Base-by-base conservation (phyloP, 1,140 invertebrate species). In the Brachionus manjavacas region DNA sequence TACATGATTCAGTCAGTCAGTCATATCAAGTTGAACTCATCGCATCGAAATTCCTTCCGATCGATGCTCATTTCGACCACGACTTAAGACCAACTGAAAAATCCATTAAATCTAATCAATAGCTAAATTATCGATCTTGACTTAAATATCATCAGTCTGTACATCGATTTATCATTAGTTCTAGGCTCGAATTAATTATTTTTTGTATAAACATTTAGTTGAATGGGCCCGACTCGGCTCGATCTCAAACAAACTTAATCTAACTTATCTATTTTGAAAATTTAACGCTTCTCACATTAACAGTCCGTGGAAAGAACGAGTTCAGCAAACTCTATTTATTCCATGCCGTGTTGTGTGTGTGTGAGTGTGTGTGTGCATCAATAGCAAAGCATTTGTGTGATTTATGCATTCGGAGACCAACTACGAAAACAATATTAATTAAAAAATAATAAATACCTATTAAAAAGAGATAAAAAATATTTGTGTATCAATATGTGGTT, bases 71-170 rank as follows among this genome's bases (percentile, higher is more conserved):
- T 31, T 68, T 68, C 66, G 25, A 39, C 68, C 39, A 39, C 31
- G 31, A 72, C 68, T 72, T 39, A 72, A 72, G 68, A 72, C 68
- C 68, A 72, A 72, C 68, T 72, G 68, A 72, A 72, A 46, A 72
- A 72, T 72, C 68, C 68, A 72, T 72, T 72, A 72, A 72, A 72
- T 72, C 68, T 72, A 72, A 72, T 72, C 68, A 72, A 72, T 72
- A 72, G 39, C 31, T 72, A 72, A 72, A 72, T 72, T 72, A 72
- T 72, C 68, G 68, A 72, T 72, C 68, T 72, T 72, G 68, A 72
- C 68, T 72, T 72, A 72, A 72, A 72, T 72, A 72, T 72, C 68
- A 72, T 72, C 68, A 72, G 68, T 72, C 68, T 72, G 39, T 72
- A 41, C 68, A 72, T 72, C 35, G 35, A 72, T 72, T 72, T 72